Base-by-base conservation (phyloP, 1,140 invertebrate species). In the Drosophila biarmipes region DNA sequence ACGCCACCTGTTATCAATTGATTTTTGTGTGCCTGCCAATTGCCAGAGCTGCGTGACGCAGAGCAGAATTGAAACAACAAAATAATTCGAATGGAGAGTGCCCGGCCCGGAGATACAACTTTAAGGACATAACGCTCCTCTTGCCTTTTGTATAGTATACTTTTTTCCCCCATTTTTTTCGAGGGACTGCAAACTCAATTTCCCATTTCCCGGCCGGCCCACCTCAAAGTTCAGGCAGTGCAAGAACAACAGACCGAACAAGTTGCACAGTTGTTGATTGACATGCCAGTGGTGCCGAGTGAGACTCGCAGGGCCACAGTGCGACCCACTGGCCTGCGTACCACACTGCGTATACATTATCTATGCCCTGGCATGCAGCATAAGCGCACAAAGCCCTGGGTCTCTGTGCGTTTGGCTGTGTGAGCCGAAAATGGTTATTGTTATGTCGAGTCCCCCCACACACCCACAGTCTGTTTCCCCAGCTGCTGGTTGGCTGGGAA, bases 1-100 rank as follows among this genome's bases (percentile, higher is more conserved):
- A 58, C 72, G 73, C 78, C 82, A 86, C 82, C 82, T 86, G 82
- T 86, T 86, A 86, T 86, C 82, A 87, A 86, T 87, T 86, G 82
- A 86, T 86, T 86, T 86, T 86, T 78, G 71, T 67, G 73, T 66
- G 52, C 40, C 61, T 72, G 56, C 56, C 59, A 71, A 82, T 75
- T 79, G 80, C 58, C 75, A 54, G 58, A 49, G 54, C 59, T 64
- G 62, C 69, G 40, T 56, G 61, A 38, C 45, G 53, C 62, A 63
- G 59, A 54, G 72, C 31, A 64, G 55, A 37, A 57, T 37, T 19
- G 31, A 37, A 31, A n/a, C 40, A 46, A 52, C 63, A 34, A 66
- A 69, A 67, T 67, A 62, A 66, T 64, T 21, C 58, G 15, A 27
- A 42, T 31, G 17, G 27, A 10, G 58, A 42, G 11, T 49, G 56